Evolutionary conservation across 2,888 invertebrate genomes (phyloP), one percentile per base, ranked within the genome.

Genomic region (Atethmia centrago): DNA sequence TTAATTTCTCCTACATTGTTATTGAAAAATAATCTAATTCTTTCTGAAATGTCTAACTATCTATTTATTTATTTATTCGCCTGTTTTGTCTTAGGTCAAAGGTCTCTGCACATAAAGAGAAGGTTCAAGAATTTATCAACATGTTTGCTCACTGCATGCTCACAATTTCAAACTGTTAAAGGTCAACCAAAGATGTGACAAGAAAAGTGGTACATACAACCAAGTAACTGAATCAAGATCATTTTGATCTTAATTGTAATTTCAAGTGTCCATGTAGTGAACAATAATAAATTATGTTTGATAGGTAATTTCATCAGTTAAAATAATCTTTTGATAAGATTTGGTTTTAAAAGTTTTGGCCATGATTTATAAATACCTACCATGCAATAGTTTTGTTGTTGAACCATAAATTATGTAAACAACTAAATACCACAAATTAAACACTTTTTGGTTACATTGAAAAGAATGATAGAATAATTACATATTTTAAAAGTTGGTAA

Each of bases 261-360:
- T n/a, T 14, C 10, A 5, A 19, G 25, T 58, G 28, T 1, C 4
- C 4, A 42, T 63, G 8, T 55, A 28, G 40, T 40, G 16, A 28
- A 45, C 2, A 58, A 47, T 1, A 16, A n/a, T 16, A 40, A 5
- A 16, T 31, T 16, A 45, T 19, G 7, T 19, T 31, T n/a, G 3
- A 36, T 36, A n/a, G n/a, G n/a, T n/a, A 31, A 42, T 25, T 42
- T 25, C 25, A 56, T 25, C 36, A 67, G 7, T n/a, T 2, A 47
- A 28, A 19, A 42, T 31, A 53, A 74, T 31, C 21, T 31, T 56
- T 42, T 51, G 49, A 19, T 71, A 58, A 49, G 31, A 28, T 58
- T 28, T 69, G 9, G 10, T 62, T 47, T 10, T 2, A 19, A 49
- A 71, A 45, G n/a, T 58, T 21, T 36, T 51, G 1, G 5, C 36